These are phyloP conservation scores for Pocillopora damicornis DNA, from an alignment of 64 coral and sea anemone species.

Conservation along the genomic window DNA sequence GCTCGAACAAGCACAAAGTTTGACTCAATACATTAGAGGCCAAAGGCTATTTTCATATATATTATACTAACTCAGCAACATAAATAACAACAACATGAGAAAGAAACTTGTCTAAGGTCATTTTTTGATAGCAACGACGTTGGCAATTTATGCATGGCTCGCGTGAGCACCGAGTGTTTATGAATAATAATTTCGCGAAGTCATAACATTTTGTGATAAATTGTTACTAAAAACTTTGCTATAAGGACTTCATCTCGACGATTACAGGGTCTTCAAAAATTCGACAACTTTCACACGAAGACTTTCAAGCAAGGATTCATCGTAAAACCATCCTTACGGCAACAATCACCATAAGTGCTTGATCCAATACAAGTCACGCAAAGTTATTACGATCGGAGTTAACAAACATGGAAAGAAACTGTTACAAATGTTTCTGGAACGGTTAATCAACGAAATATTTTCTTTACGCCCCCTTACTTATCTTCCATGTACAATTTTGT, in stretches of 20 bases:
- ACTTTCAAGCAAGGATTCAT: neutral
- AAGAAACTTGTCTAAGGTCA: no score
- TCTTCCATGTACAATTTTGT: neutral
- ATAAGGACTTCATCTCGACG: neutral
- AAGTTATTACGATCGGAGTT: neutral
- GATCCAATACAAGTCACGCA: neutral
- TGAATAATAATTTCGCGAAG: conserved; percentile 4
- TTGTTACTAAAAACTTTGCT: neutral
- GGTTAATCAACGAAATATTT: neutral
- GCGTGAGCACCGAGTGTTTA: conserved; percentile 5
- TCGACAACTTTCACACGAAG: no score
- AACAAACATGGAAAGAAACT: neutral
- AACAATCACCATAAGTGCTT: neutral
- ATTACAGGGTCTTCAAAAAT: no score
- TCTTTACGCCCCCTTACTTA: neutral
- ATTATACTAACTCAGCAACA: no score
- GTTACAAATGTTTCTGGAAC: neutral
- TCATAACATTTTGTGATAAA: neutral
- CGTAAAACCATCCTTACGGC: neutral
- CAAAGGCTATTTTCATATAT: no score
- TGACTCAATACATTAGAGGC: no score
- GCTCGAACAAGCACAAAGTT: no score
- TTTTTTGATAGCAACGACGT: no score
- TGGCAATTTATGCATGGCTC: neutral
- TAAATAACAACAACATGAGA: no score